Evolutionary conservation across 2,797 vertebrate species (phyloP).

Genomic region (Bradypodion ventrale): DNA sequence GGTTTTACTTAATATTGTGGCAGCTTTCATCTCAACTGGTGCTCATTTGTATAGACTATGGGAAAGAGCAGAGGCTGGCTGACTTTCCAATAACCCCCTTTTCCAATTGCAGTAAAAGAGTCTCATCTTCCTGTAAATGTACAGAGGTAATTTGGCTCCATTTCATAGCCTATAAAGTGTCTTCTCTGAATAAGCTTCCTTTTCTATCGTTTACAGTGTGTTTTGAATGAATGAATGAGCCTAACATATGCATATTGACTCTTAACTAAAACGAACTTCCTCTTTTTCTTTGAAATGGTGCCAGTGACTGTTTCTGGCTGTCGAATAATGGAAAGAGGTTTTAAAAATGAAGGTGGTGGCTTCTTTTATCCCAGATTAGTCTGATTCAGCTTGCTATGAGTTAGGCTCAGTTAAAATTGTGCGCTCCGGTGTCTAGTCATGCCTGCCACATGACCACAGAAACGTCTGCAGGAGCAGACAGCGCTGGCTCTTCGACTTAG

Average conservation of each 20-base stretch:
- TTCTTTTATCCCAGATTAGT: background rate
- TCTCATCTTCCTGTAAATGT: background rate
- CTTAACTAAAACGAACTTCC: constrained; percentile 21
- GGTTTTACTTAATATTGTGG: background rate
- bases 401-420: background rate
- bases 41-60: background rate
- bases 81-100: background rate
- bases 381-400: background rate
- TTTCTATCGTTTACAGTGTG: background rate
- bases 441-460: too few relatives aligned
- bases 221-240: background rate
- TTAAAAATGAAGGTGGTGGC: background rate
- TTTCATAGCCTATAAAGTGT: too few relatives aligned
- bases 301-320: background rate
- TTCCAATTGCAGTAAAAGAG: background rate
- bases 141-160: background rate
- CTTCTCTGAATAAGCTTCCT: background rate
- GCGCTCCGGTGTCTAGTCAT: too few relatives aligned
- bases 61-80: background rate
- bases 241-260: fast-evolving
- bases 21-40: background rate
- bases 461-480: too few relatives aligned
- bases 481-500: too few relatives aligned
- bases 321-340: background rate
- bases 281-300: constrained; percentile 14